Base-by-base conservation (phyloP, 2,888 invertebrate genomes). In the Nipponacmea schrenckii region DNA sequence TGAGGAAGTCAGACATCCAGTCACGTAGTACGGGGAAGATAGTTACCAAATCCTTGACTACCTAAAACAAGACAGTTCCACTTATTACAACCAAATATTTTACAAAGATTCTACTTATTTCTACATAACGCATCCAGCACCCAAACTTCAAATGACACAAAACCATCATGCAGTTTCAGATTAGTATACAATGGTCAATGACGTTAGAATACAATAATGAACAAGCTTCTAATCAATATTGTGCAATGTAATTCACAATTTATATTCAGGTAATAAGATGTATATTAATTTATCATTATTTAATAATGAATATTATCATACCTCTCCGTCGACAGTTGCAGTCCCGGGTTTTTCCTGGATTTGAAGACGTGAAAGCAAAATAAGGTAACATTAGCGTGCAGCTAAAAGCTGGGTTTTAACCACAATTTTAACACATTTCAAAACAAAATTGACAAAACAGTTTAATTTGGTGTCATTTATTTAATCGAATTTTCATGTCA, bases 21-120 rank as follows among this genome's bases (percentile, higher is more conserved):
- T 87, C 87, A 72, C 85, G 76, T 62, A 87, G 77, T 20, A 86
- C 86, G n/a, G 86, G 88, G 74, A 86, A 88, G 64, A 86, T 85
- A 8, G 86, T 88, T 56, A 87, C 87, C 46, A 88, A 76, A 69
- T 87, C 88, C 65, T 85, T 84, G 24, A 84, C 84, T 44, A 85
- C 84, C 85, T 85, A 73, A 17, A 71, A 71, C 15, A 24, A 68
- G 44, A 45, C 63, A 67, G 15, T 15, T n/a, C 31, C 20, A 14
- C 1, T 20, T 39, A 65, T 14, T 45, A 39, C 39, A 10, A 27
- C 64, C 31, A 62, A 62, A 4, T 62, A 24, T 2, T 20, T 62
- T 62, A 24, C 62, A 5, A 62, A 8, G 8, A 62, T 62, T 62
- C 26, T 26, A 62, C 20, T 26, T 24, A 14, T 20, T 20, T 62